Evolutionary conservation across 2,113 vertebrate genomes (phyloP), one percentile per base, ranked within the genome.

Genomic region (Poeciliopsis occidentalis): DNA sequence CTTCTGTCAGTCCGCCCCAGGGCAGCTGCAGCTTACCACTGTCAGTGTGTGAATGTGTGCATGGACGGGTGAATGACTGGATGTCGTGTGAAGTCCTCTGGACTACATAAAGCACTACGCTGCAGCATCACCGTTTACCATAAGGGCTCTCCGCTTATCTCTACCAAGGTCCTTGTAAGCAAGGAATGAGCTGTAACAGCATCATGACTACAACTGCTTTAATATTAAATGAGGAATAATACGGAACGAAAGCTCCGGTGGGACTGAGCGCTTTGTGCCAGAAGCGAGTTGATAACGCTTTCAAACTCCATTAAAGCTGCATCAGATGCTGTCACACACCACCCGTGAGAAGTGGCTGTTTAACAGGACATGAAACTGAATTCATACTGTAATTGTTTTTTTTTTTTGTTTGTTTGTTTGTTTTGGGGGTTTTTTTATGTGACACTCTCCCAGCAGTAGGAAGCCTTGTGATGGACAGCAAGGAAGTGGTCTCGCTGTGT

Each of bases 261-360:
- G 41, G 72, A 72, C 22, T 71, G 13, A 66, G 30, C 13, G 12
- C 26, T 65, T 67, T 66, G 47, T 41, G 24, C 37, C 17, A 6
- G 62, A 75, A 62, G 47, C 31, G 7, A 73, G 64, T 71, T 80
- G 39, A 67, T n/a, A 66, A 41, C 29, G 10, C 57, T 83, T 73
- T 54, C 27, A 47, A 47, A 66, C 8, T 27, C 8, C 0, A 26
- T 27, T 57, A 60, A 61, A 41, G 41, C 67, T 44, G 11, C 51
- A 60, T 71, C 37, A 70, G 24, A 0, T 24, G n/a, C 15, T 37
- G 47, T 44, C 10, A 65, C 27, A 65, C 29, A n/a, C 60, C 22
- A 37, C n/a, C 64, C 31, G 27, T 30, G 39, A 31, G 65, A 71
- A n/a, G 27, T 12, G 31, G 17, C 54, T 15, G 27, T 29, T 72